A percentile compares a stretch with the other conserved stretches of the same genome.
phyloP scores from a whole-genome alignment of 2,113 vertebrate genomes.

The Megaceryle maxima region DNA sequence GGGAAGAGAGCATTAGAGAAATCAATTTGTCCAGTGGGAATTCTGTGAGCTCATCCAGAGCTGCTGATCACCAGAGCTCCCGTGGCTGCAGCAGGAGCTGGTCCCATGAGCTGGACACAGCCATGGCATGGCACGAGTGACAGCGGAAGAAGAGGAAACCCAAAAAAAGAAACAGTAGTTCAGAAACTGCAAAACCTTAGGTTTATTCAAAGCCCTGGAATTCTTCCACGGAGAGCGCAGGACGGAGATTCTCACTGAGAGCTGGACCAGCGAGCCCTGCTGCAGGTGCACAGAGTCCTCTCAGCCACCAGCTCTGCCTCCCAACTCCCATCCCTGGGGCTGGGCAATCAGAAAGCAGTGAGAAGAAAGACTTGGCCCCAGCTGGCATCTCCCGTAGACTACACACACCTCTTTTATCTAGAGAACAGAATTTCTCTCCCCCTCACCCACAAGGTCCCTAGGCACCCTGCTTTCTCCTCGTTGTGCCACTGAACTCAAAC shows the following conservation, averaged over 20 bases:
- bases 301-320: background rate
- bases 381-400: background rate
- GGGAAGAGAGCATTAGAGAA: background rate
- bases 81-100: background rate
- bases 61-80: rapidly evolving
- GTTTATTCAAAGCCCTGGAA: background rate
- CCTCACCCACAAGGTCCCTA: background rate
- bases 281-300: background rate
- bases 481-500: background rate
- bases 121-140: rapidly evolving
- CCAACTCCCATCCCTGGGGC: background rate
- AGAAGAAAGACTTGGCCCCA: background rate
- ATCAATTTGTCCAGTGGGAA: rapidly evolving
- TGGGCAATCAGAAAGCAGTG: rapidly evolving
- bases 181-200: background rate
- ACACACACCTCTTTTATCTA: background rate
- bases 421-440: background rate
- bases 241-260: rapidly evolving
- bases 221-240: background rate
- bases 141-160: background rate
- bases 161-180: background rate
- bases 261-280: background rate
- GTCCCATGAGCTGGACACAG: rapidly evolving
- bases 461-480: background rate
- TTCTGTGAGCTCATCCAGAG: background rate